phyloP scores from a whole-genome alignment of 2,113 vertebrate genomes.

The Garra rufa region DNA sequence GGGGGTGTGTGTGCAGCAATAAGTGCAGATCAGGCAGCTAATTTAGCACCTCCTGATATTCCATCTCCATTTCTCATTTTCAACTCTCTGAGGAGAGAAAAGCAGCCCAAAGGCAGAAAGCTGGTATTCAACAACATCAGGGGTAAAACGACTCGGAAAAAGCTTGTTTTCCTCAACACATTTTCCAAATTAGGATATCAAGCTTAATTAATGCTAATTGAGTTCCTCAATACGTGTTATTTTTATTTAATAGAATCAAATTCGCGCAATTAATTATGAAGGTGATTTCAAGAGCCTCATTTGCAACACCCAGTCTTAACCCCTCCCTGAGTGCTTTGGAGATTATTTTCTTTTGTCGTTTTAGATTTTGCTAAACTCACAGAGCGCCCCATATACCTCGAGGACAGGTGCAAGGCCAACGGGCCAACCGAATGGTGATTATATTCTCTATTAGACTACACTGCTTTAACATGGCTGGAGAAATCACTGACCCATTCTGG shows the following conservation, averaged over 20 bases:
- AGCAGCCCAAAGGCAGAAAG: slow-evolving; percentile 95
- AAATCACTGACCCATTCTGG: neutral
- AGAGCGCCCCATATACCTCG: slow-evolving; percentile 56
- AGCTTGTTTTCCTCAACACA: slow-evolving; percentile 98
- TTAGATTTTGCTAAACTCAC: slow-evolving; percentile 65
- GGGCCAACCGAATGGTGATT: slow-evolving; percentile 50
- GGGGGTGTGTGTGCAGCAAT: slow-evolving; percentile 94
- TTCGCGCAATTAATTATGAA: slow-evolving; percentile 99
- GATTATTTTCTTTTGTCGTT: slow-evolving; percentile 72
- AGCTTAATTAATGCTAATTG: slow-evolving; percentile 99
- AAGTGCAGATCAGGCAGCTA: slow-evolving; percentile 99
- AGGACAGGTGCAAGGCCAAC: slow-evolving; percentile 52
- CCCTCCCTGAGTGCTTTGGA: slow-evolving; percentile 56
- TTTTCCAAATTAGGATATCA: slow-evolving; percentile 99
- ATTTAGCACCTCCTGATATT: slow-evolving; percentile 99
- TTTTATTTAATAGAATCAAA: slow-evolving; percentile 99
- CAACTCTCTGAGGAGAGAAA: slow-evolving; percentile 93
- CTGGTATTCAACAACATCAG: slow-evolving; percentile 87
- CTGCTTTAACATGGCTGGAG: slow-evolving; percentile 4
- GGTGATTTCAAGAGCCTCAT: slow-evolving; percentile 97
- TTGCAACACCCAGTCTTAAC: slow-evolving; percentile 80
- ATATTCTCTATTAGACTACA: slow-evolving; percentile 46
- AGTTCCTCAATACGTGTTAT: slow-evolving; percentile 99
- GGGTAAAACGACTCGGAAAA: slow-evolving; percentile 82
- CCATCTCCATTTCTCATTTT: slow-evolving; percentile 99